Conservation (phyloP, 2,888 invertebrate genomes). For the Metalampra italica region DNA sequence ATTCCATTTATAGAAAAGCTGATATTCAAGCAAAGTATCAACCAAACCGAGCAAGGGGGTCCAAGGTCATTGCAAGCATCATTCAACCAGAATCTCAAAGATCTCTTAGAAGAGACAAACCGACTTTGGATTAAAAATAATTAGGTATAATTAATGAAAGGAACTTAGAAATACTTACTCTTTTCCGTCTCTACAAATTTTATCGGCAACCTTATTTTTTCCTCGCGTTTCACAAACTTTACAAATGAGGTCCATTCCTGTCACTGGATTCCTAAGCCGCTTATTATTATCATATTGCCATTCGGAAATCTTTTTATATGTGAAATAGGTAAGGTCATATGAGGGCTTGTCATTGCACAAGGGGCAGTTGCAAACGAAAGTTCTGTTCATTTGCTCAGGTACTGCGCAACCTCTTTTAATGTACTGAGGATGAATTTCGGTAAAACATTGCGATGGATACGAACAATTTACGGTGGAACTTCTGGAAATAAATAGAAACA, state of each 20-base stretch:
- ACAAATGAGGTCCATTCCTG: constrained; percentile 40
- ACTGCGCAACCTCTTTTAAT: constrained; percentile 53
- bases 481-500: constrained; percentile 28
- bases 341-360: constrained; percentile 59
- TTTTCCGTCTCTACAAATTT: constrained; percentile 40
- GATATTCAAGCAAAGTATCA: no score
- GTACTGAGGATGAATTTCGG: constrained; percentile 47
- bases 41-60: no score
- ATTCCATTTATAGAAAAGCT: no score
- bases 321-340: constrained; percentile 36
- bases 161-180: constrained; percentile 29
- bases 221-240: constrained; percentile 51
- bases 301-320: constrained; percentile 42
- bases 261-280: constrained; percentile 32
- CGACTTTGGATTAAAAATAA: no score
- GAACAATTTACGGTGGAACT: constrained; percentile 28
- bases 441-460: constrained; percentile 40
- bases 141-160: no score
- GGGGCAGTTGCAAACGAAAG: constrained; percentile 60
- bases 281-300: constrained; percentile 56
- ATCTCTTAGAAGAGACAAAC: no score
- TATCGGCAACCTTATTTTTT: constrained; percentile 30
- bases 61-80: no score
- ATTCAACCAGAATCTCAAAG: no score
- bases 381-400: constrained; percentile 41